These are phyloP conservation scores for Chymomyza procnemis DNA, from an alignment of 2,888 invertebrate species.

Conservation along the genomic window DNA sequence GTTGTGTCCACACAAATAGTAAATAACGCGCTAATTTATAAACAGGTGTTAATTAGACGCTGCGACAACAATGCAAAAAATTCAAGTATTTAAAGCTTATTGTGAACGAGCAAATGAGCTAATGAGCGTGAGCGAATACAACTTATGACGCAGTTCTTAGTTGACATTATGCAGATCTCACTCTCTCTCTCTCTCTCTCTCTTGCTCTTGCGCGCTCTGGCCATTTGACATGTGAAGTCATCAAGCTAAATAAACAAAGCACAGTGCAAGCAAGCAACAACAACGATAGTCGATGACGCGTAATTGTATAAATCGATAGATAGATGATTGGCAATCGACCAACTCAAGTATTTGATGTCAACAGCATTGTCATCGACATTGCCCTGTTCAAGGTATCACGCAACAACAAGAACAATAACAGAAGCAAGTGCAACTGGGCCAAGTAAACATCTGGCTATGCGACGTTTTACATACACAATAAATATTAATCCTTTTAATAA, in stretches of 20 bases:
- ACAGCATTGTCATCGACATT: neutral
- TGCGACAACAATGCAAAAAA: neutral
- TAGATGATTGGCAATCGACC: conserved; percentile 51
- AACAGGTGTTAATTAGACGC: neutral
- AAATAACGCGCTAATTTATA: neutral
- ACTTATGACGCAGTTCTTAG: neutral
- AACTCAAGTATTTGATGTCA: conserved; percentile 17
- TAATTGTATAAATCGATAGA: conserved; percentile 59
- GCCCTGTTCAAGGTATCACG: too few relatives aligned
- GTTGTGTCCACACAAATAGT: too few relatives aligned
- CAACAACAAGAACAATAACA: too few relatives aligned
- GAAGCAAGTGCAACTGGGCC: too few relatives aligned
- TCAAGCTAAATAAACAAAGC: neutral
- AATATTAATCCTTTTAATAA: too few relatives aligned
- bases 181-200: neutral
- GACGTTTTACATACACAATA: too few relatives aligned
- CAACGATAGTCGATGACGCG: conserved; percentile 1
- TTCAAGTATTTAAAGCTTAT: neutral
- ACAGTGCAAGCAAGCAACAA: conserved; percentile 10
- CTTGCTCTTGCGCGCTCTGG: too few relatives aligned
- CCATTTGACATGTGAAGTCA: neutral
- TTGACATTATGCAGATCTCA: neutral
- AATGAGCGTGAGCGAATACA: neutral
- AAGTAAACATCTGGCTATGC: too few relatives aligned
- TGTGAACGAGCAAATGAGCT: neutral